A percentile compares a stretch with the other conserved stretches of the same genome.
Conservation (phyloP, 2,888 invertebrate species). For the Sphaerophoria taeniata region DNA sequence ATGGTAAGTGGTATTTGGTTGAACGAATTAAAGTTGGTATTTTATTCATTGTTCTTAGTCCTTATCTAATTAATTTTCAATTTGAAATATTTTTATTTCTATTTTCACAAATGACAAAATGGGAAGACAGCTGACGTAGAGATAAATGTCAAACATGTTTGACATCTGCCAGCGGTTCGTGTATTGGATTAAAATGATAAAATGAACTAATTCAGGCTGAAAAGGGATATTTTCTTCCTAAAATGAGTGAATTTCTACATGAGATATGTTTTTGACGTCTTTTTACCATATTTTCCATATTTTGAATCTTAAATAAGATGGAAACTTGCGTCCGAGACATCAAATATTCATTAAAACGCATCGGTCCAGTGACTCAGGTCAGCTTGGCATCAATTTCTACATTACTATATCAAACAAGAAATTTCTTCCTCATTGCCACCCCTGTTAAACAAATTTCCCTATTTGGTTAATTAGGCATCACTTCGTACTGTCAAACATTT, state of each 20-base stretch:
- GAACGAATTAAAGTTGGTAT: slow-evolving; percentile 1
- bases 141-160: slow-evolving; percentile 24
- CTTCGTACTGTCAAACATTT: slow-evolving; percentile 41
- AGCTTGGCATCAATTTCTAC: background rate
- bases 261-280: too few relatives aligned
- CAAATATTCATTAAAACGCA: too few relatives aligned
- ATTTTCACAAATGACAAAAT: background rate
- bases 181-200: background rate
- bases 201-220: slow-evolving; percentile 3
- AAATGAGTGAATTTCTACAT: background rate
- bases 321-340: too few relatives aligned
- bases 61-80: background rate
- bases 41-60: slow-evolving; percentile 37
- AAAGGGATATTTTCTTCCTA: slow-evolving; percentile 1
- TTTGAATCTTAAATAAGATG: too few relatives aligned
- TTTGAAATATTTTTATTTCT: background rate
- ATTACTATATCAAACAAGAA: too few relatives aligned
- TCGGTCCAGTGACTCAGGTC: too few relatives aligned
- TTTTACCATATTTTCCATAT: too few relatives aligned
- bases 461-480: slow-evolving; percentile 39
- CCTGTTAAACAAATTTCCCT: background rate
- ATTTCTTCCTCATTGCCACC: background rate
- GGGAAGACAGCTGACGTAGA: background rate
- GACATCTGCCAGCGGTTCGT: background rate
- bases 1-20: background rate